Percentiles rank a stretch among this genome's conserved stretches.
phyloP scores from a whole-genome alignment of 1,140 invertebrate genomes.

The Nebria ingens region DNA sequence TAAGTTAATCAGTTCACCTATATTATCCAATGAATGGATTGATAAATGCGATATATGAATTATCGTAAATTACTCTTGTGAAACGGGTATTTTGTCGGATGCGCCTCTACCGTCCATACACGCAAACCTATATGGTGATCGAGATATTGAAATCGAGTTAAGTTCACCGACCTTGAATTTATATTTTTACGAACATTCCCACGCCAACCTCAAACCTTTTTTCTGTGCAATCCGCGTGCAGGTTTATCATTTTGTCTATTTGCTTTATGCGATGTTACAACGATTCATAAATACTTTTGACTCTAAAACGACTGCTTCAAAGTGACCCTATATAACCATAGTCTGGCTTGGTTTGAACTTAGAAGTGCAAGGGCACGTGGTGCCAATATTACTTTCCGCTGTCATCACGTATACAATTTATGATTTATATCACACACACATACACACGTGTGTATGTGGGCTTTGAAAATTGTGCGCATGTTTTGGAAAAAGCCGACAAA shows the following conservation, averaged over 20 bases:
- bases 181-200: not conserved
- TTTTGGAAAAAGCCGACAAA: slow-evolving; percentile 1
- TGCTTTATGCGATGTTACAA: no score
- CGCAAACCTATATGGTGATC: not conserved
- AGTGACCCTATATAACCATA: no score
- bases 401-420: slow-evolving; percentile 23
- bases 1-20: no score
- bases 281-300: no score
- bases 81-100: no score
- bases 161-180: not conserved
- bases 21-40: no score
- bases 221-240: not conserved
- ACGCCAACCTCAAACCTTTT: not conserved
- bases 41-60: no score
- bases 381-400: slow-evolving; percentile 25
- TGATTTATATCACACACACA: slow-evolving; percentile 23
- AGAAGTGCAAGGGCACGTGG: not conserved
- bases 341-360: no score
- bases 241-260: not conserved
- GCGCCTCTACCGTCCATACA: not conserved
- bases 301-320: no score
- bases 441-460: not conserved
- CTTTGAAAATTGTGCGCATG: slow-evolving; percentile 1
- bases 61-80: no score
- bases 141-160: not conserved